Base-by-base conservation (phyloP, 2,888 invertebrate species). In the Poecilobothrus nobilitatus region DNA sequence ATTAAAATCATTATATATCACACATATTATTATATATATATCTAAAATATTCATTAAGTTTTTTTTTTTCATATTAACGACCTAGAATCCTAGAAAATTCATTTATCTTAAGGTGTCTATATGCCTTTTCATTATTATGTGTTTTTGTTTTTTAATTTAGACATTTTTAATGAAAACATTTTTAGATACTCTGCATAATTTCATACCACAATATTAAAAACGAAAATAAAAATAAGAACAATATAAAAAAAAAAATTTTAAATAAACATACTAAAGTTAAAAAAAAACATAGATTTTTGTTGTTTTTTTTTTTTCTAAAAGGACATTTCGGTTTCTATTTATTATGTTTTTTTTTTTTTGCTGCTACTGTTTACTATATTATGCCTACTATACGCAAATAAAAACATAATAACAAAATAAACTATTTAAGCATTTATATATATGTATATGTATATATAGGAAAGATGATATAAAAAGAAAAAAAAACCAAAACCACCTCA, bases 31-130 rank as follows among this genome's bases (percentile, higher is more conserved):
- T 37, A 37, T 37, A 37, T 8, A 12, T 8, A 37, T 37, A 37
- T 4, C 9, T 37, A 37, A 37, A 10, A 7, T 37, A 1, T 8
- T 7, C 37, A 37, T 37, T 37, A 7, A 37, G 2, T 37, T 34
- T 7, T 37, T 37, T 37, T 37, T 7, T 7, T 37, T 37, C 37
- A 37, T 53, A 53, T 15, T 53, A 53, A 53, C 53, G 18, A 53
- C 53, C 53, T 53, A 53, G 7, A 53, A 53, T 53, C 53, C 53
- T 53, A 53, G n/a, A 53, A 53, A 18, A 53, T 53, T 53, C 15
- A 53, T 53, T 53, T 53, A 53, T 53, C 53, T 53, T 53, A 53
- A 53, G 53, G 53, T 53, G 53, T 53, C 53, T 53, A 53, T 53
- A 53, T 53, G 37, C 53, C 53, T 18, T 6, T 41, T 53, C 15